A percentile compares a stretch with the other conserved stretches of the same genome.
These are phyloP conservation scores for Nannoperca obscura DNA, from an alignment of 2,797 vertebrate species.

Conservation along the genomic window DNA sequence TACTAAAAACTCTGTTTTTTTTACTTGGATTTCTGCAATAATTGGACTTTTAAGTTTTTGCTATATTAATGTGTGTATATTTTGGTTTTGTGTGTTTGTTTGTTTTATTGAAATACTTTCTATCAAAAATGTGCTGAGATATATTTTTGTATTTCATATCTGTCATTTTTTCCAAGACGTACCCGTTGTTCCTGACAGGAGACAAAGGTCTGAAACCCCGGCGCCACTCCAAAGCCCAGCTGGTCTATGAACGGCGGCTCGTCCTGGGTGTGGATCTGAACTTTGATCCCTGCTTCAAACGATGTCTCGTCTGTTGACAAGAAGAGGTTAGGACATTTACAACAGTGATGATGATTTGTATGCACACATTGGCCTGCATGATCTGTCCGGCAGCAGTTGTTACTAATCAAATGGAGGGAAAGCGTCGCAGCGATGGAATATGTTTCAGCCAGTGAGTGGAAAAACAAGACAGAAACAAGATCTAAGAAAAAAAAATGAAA, in stretches of 20 bases:
- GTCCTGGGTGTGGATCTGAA: conserved; percentile 98
- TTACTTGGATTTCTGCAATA: background rate
- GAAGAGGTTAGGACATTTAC: conserved; percentile 60
- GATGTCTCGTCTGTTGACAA: conserved; percentile 93
- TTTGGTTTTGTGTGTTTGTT: background rate
- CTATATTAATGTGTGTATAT: too few relatives aligned
- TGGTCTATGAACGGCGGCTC: conserved; percentile 98
- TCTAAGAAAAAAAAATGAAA: background rate
- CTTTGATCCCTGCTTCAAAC: conserved; percentile 98
- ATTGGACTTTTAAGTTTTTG: background rate
- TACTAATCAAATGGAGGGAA: conserved; percentile 23
- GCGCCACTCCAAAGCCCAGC: conserved; percentile 97
- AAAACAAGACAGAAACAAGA: conserved; percentile 21
- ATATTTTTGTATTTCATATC: background rate
- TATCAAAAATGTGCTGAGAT: conserved; percentile 6
- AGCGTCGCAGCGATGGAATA: background rate
- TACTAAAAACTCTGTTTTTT: background rate
- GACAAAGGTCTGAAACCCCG: conserved; percentile 98
- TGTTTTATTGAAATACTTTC: background rate
- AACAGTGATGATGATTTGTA: conserved; percentile 49
- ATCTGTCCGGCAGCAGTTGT: conserved; percentile 24
- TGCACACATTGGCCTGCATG: conserved; percentile 36
- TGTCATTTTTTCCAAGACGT: conserved; percentile 62
- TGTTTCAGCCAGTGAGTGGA: background rate
- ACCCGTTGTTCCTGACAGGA: conserved; percentile 99